Conservation (phyloP, 64 coral and sea anemone genomes). For the Exaiptasia diaphana region DNA sequence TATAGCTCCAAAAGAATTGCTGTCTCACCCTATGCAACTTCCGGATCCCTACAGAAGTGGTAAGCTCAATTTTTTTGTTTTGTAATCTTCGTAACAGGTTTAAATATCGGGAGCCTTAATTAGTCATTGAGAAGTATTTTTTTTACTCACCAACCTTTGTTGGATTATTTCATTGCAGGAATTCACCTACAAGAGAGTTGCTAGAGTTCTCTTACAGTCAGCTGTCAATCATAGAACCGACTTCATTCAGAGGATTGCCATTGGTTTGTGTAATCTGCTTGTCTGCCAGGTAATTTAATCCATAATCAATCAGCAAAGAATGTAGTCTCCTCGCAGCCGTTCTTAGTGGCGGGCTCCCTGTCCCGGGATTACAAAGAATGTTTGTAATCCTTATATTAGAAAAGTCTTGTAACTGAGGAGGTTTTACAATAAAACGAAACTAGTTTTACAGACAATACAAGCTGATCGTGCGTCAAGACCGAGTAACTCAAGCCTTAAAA, state of each 20-base stretch:
- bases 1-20: conserved; percentile 86
- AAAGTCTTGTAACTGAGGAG: no score
- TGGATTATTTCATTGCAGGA: conserved; percentile 27
- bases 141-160: not conserved
- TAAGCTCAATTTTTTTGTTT: conserved; percentile 10
- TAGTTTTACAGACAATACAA: no score
- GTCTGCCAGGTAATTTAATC: conserved; percentile 69
- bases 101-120: not conserved
- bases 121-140: not conserved
- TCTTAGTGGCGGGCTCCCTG: no score
- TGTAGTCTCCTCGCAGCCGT: no score
- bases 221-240: conserved; percentile 50
- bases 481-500: no score
- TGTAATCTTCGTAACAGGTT: not conserved
- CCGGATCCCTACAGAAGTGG: conserved; percentile 74
- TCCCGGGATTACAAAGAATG: no score
- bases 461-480: no score
- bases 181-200: conserved; percentile 62
- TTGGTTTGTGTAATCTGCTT: conserved; percentile 80
- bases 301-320: no score
- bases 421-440: no score
- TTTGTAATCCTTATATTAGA: no score
- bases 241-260: conserved; percentile 80
- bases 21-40: conserved; percentile 86
- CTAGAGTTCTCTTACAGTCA: conserved; percentile 31